Evolutionary conservation across 2,888 invertebrate species (phyloP).

Genomic region (Cartodere bifasciata): DNA sequence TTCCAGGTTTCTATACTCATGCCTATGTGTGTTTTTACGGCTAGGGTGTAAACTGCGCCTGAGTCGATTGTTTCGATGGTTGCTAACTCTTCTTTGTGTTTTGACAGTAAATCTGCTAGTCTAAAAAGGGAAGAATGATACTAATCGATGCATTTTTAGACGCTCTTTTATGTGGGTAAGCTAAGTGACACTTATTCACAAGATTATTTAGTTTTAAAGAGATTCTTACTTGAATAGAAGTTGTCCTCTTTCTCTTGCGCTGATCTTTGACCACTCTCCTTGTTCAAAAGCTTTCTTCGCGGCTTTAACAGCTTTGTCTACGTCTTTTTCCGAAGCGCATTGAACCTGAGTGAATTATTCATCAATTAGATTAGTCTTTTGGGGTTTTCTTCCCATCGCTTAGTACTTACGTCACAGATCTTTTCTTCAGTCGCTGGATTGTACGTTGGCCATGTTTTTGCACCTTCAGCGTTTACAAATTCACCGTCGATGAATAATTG

Average conservation of each 20-base stretch:
- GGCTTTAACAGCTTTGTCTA: conserved; percentile 76
- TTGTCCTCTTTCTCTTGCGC: conserved; percentile 78
- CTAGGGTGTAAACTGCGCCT: conserved; percentile 93
- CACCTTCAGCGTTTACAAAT: conserved; percentile 67
- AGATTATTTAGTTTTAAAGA: background rate
- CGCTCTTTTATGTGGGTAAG: background rate
- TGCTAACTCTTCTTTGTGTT: conserved; percentile 88
- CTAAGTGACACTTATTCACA: background rate
- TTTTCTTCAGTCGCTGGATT: conserved; percentile 80
- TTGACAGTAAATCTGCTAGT: conserved; percentile 88
- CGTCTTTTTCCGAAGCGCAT: conserved; percentile 64
- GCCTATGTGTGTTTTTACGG: conserved; percentile 90
- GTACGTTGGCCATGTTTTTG: conserved; percentile 50
- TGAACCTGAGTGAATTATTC: conserved; percentile 46
- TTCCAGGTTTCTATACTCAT: conserved; percentile 97
- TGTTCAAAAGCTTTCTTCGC: conserved; percentile 78
- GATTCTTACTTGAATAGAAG: conserved; percentile 59
- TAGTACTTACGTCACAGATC: conserved; percentile 51
- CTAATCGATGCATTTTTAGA: background rate
- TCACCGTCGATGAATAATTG: conserved; percentile 87
- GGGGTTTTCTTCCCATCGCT: too few relatives aligned
- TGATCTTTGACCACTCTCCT: conserved; percentile 91
- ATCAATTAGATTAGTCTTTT: too few relatives aligned
- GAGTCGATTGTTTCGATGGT: conserved; percentile 89
- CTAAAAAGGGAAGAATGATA: conserved; percentile 31